These are phyloP conservation scores for Branchipolynoe longqiensis DNA, from an alignment of 2,888 invertebrate species.

Conservation along the genomic window DNA sequence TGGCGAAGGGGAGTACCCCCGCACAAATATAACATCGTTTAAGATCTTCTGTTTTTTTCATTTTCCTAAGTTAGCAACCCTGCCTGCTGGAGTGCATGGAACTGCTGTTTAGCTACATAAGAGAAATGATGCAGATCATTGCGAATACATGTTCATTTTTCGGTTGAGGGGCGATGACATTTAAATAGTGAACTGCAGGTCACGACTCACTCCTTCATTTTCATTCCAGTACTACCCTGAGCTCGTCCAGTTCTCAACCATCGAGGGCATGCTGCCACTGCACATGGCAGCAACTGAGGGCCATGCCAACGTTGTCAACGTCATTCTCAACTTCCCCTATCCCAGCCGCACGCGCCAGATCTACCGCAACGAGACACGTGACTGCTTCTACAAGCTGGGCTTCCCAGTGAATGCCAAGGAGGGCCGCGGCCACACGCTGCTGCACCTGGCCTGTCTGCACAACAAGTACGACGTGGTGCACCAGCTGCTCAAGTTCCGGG, in stretches of 20 bases:
- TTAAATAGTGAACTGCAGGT: too few relatives aligned
- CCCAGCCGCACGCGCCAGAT: conserved; percentile 86
- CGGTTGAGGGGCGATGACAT: too few relatives aligned
- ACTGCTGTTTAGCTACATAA: too few relatives aligned
- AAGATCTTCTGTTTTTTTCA: too few relatives aligned
- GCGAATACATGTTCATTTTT: too few relatives aligned
- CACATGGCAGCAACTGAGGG: conserved; percentile 96
- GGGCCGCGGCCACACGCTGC: conserved; percentile 90
- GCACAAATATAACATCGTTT: too few relatives aligned
- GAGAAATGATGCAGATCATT: too few relatives aligned
- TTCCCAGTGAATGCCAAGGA: conserved; percentile 92
- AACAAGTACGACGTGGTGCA: conserved; percentile 72
- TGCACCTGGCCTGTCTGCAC: conserved; percentile 90
- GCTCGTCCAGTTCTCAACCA: conserved; percentile 91
- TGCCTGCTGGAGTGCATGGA: too few relatives aligned
- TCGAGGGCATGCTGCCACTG: conserved; percentile 94
- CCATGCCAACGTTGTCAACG: conserved; percentile 89
- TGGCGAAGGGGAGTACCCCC: too few relatives aligned
- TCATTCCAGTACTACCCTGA: conserved; percentile 88
- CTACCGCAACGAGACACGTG: conserved; percentile 87
- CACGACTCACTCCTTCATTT: neutral
- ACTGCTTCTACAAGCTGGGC: conserved; percentile 90
- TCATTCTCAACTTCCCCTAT: conserved; percentile 90
- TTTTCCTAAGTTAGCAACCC: too few relatives aligned
- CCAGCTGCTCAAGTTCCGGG: conserved; percentile 67